phyloP scores from a whole-genome alignment of 2,113 vertebrate genomes.

The Zootoca vivipara region DNA sequence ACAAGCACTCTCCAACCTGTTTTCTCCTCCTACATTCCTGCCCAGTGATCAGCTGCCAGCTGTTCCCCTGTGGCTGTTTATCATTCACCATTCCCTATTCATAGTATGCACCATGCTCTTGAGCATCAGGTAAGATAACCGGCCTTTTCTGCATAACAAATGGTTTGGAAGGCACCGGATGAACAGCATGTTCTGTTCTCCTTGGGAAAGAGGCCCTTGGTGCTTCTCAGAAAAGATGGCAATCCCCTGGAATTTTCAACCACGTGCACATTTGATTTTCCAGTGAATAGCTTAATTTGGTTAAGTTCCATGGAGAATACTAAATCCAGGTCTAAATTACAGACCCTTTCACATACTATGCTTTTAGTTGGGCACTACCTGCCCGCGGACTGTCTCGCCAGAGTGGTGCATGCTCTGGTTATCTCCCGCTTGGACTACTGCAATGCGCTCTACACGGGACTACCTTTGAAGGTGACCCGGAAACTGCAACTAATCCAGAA shows the following conservation, averaged over 20 bases:
- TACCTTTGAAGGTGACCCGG: too few species aligned
- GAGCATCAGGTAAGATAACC: not conserved
- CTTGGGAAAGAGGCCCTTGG: not conserved
- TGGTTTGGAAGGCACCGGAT: too few species aligned
- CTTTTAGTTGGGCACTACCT: too few species aligned
- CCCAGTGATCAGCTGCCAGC: slow-evolving; percentile 20
- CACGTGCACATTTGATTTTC: not conserved
- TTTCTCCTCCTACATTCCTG: slow-evolving; percentile 12
- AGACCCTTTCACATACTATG: not conserved
- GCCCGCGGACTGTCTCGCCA: too few species aligned
- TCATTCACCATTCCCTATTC: not conserved
- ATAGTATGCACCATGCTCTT: not conserved
- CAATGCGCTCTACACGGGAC: too few species aligned
- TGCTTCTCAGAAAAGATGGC: not conserved
- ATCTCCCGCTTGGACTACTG: too few species aligned
- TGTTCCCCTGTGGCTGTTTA: slow-evolving; percentile 8
- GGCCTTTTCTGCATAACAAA: not conserved
- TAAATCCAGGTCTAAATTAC: not conserved
- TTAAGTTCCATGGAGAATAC: not conserved
- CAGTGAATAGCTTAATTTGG: not conserved
- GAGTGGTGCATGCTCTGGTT: too few species aligned
- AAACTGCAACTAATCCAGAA: too few species aligned
- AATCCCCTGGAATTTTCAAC: not conserved
- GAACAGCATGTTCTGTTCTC: not conserved
- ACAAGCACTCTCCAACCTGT: not conserved